phyloP scores from a whole-genome alignment of 2,888 invertebrate species.

The Ernsta delagoae region DNA sequence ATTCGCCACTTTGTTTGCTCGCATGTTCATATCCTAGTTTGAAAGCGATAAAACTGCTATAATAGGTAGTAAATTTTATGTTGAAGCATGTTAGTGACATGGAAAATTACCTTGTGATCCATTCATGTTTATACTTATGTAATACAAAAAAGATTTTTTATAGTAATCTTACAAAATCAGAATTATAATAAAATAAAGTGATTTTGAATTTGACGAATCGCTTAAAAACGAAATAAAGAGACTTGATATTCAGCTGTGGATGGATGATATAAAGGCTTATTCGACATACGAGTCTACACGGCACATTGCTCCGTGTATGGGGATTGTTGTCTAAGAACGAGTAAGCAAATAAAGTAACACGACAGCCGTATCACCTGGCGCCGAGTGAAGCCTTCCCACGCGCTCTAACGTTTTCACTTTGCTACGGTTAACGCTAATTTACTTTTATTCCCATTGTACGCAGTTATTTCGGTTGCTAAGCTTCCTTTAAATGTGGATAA shows the following conservation, averaged over 20 bases:
- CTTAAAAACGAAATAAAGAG: constrained; percentile 23
- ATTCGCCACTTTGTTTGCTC: constrained; percentile 32
- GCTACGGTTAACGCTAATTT: constrained; percentile 64
- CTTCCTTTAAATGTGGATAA: constrained; percentile 49
- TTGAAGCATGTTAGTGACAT: constrained; percentile 19
- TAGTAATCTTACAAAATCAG: no score
- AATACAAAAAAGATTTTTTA: no score
- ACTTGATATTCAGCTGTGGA: constrained; percentile 58
- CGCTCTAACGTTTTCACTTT: constrained; percentile 54
- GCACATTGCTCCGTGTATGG: constrained; percentile 58
- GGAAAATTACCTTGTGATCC: constrained; percentile 12
- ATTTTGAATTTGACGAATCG: not conserved
- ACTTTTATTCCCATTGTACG: constrained; percentile 69
- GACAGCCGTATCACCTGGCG: constrained; percentile 63
- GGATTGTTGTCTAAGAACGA: constrained; percentile 54
- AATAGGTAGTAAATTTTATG: constrained; percentile 29
- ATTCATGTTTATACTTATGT: not conserved
- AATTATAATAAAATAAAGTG: not conserved
- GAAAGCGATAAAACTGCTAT: constrained; percentile 33
- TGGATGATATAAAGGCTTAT: constrained; percentile 72
- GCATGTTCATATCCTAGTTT: constrained; percentile 35
- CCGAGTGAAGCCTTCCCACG: constrained; percentile 63
- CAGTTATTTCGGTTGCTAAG: constrained; percentile 61
- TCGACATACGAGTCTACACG: constrained; percentile 57
- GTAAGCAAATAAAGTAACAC: constrained; percentile 68